Evolutionary conservation across 1,140 invertebrate species (phyloP).

Genomic region (Neoseiulus cucumeris): DNA sequence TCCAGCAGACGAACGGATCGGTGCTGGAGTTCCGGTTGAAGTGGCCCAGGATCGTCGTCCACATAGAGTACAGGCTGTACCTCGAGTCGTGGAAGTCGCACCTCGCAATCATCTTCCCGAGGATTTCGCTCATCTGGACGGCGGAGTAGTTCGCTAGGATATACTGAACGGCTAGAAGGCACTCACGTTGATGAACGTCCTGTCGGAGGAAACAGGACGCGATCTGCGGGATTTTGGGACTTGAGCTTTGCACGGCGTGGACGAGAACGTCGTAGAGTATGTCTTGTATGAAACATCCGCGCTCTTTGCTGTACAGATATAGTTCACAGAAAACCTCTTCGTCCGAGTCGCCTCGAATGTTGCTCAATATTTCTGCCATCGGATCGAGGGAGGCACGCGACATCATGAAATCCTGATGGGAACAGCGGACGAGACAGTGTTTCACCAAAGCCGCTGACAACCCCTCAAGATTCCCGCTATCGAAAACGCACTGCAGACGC

Average conservation of each 20-base stretch:
- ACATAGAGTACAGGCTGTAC: background rate
- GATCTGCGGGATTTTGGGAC: background rate
- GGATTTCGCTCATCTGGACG: background rate
- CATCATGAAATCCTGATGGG: no score
- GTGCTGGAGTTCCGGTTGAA: background rate
- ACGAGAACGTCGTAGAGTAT: slow-evolving; percentile 1
- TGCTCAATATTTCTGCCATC: background rate
- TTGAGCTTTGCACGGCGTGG: background rate
- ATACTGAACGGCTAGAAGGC: slow-evolving; percentile 10
- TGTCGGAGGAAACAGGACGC: slow-evolving; percentile 6
- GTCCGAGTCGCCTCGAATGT: background rate
- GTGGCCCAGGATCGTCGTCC: background rate
- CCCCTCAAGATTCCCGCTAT: background rate
- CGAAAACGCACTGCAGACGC: background rate
- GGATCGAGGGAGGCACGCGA: background rate
- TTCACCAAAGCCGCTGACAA: background rate
- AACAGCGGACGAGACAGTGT: background rate
- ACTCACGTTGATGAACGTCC: background rate
- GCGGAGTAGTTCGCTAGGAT: background rate
- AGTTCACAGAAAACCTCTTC: slow-evolving; percentile 4
- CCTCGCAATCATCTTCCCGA: background rate
- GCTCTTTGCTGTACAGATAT: background rate
- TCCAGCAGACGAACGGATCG: slow-evolving; percentile 10
- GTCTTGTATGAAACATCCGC: background rate
- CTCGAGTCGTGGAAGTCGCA: background rate